Evolutionary conservation across 2,888 invertebrate species (phyloP).

Genomic region (Lacanobia oleracea): DNA sequence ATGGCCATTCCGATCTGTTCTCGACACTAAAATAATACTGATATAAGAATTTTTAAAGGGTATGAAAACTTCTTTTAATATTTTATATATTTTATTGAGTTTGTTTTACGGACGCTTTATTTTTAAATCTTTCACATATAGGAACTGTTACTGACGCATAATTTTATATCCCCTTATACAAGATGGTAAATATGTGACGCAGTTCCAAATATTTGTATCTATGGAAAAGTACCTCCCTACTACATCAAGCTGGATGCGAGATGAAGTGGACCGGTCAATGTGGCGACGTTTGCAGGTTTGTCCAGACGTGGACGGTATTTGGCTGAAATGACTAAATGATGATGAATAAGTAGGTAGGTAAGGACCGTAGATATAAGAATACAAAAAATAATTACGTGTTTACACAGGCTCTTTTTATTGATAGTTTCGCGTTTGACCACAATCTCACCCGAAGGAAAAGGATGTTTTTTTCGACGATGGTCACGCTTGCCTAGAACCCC

Average conservation of each 20-base stretch:
- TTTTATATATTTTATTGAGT: constrained; percentile 40
- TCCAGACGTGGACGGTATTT: too few relatives aligned
- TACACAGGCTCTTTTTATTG: too few relatives aligned
- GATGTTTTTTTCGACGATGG: too few relatives aligned
- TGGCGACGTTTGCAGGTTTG: too few relatives aligned
- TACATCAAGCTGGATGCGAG: neutral
- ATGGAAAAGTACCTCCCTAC: neutral
- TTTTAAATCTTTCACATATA: constrained; percentile 1
- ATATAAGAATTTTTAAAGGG: constrained; percentile 40
- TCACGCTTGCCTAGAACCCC: too few relatives aligned
- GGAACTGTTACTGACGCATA: neutral
- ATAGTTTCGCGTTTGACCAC: too few relatives aligned
- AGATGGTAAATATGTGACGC: neutral
- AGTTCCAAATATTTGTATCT: neutral
- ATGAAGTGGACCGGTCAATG: too few relatives aligned
- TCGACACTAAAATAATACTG: constrained; percentile 53
- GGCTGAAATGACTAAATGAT: too few relatives aligned
- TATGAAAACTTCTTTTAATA: constrained; percentile 54
- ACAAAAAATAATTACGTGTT: too few relatives aligned
- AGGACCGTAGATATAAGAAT: too few relatives aligned
- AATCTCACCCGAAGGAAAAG: too few relatives aligned
- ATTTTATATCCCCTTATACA: neutral
- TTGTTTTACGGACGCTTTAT: constrained; percentile 21
- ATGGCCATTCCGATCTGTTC: constrained; percentile 54
- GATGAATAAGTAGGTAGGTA: too few relatives aligned